Conservation (phyloP, 2,797 vertebrate genomes). For the Platalea minor region DNA sequence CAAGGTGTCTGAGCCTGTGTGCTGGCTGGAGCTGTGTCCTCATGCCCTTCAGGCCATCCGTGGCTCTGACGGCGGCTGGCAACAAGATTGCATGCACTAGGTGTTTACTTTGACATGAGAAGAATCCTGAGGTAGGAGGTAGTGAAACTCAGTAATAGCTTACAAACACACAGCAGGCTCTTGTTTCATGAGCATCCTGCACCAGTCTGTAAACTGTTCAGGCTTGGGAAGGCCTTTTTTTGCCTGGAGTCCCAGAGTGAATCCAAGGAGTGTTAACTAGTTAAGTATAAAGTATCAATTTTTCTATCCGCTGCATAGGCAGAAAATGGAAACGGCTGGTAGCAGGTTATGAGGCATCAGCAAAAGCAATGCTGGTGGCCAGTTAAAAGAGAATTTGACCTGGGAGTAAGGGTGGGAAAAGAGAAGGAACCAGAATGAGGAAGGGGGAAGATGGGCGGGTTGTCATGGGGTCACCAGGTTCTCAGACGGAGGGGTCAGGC, state of each 20-base stretch:
- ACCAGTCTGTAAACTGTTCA: background rate
- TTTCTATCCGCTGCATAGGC: background rate
- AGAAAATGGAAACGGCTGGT: background rate
- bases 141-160: background rate
- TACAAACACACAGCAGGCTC: background rate
- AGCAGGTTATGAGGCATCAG: background rate
- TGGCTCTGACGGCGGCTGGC: background rate
- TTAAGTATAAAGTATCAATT: background rate
- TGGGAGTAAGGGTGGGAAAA: background rate
- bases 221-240: background rate
- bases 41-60: no score
- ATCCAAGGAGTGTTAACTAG: background rate
- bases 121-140: background rate
- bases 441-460: background rate
- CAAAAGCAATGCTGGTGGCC: background rate
- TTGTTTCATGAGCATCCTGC: background rate
- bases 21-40: background rate
- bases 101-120: background rate
- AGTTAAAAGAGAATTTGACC: background rate
- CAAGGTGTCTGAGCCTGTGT: background rate
- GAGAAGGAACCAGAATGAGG: background rate
- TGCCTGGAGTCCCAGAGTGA: background rate
- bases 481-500: background rate
- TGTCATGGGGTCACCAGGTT: accelerated
- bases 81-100: background rate